A percentile compares a stretch with the other conserved stretches of the same genome.
Conservation (phyloP, 2,888 invertebrate species). For the Agriopis marginaria region DNA sequence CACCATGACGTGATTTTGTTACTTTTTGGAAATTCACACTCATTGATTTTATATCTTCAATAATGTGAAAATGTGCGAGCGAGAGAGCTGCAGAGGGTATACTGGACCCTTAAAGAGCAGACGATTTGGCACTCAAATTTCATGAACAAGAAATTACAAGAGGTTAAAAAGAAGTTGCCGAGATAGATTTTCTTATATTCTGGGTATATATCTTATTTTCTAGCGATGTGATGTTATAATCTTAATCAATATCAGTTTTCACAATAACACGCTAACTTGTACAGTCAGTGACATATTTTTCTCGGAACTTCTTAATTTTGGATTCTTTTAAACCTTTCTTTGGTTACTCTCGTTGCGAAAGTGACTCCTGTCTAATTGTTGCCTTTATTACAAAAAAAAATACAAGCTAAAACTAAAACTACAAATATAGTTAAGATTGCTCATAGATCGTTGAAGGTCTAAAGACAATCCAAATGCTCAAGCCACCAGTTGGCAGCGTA, state of each 20-base stretch:
- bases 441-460: no score
- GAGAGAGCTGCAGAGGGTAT: no score
- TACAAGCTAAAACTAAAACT: no score
- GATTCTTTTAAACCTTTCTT: neutral
- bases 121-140: neutral
- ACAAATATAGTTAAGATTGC: no score
- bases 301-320: neutral
- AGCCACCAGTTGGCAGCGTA: no score
- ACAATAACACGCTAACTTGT: constrained; percentile 13
- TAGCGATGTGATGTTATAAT: constrained; percentile 15
- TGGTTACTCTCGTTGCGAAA: neutral
- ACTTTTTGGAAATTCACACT: no score
- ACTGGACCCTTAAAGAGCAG: no score
- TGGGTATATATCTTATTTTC: neutral
- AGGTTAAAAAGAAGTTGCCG: neutral
- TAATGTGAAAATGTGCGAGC: no score
- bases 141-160: neutral
- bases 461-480: no score
- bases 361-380: neutral
- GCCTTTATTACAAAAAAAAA: no score
- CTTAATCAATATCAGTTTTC: neutral
- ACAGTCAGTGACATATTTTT: neutral
- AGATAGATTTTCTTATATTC: neutral
- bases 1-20: no score
- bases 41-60: no score